Evolutionary conservation across 1,140 invertebrate species (phyloP).

Genomic region (Temnothorax curvispinosus): DNA sequence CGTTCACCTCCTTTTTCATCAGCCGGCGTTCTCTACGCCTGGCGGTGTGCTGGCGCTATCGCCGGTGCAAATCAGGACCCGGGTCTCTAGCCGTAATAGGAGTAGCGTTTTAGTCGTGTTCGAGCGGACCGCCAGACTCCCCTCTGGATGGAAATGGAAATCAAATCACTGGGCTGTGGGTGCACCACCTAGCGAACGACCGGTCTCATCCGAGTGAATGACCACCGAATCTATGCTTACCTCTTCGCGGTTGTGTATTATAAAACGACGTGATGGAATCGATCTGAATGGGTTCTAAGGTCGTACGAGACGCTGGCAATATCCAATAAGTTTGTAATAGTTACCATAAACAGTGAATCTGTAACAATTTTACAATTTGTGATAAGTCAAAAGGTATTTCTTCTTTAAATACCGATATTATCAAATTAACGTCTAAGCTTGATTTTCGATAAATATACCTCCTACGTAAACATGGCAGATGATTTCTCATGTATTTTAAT

Average conservation of each 20-base stretch:
- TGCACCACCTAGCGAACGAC: conserved; percentile 40
- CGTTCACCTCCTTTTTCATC: conserved; percentile 36
- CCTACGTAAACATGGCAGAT: background rate
- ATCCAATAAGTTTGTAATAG: background rate
- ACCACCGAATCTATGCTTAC: conserved; percentile 39
- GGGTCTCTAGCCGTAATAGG: conserved; percentile 53
- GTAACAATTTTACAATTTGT: background rate
- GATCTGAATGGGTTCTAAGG: background rate
- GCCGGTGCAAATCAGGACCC: conserved; percentile 38
- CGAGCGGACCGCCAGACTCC: conserved; percentile 32
- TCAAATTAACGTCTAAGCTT: background rate
- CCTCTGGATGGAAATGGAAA: conserved; percentile 46
- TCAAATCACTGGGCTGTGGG: conserved; percentile 40
- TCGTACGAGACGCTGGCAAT: background rate
- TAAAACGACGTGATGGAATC: background rate
- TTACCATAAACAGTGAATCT: background rate
- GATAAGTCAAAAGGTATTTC: background rate
- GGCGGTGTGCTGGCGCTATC: conserved; percentile 46
- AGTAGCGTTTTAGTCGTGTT: conserved; percentile 50
- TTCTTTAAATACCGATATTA: background rate
- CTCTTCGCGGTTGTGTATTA: background rate
- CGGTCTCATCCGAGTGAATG: conserved; percentile 36
- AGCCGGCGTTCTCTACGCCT: conserved; percentile 19
- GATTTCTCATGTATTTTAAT: background rate
- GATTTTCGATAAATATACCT: background rate